phyloP scores from a whole-genome alignment of 2,797 vertebrate genomes.

The Sciaenops ocellatus region DNA sequence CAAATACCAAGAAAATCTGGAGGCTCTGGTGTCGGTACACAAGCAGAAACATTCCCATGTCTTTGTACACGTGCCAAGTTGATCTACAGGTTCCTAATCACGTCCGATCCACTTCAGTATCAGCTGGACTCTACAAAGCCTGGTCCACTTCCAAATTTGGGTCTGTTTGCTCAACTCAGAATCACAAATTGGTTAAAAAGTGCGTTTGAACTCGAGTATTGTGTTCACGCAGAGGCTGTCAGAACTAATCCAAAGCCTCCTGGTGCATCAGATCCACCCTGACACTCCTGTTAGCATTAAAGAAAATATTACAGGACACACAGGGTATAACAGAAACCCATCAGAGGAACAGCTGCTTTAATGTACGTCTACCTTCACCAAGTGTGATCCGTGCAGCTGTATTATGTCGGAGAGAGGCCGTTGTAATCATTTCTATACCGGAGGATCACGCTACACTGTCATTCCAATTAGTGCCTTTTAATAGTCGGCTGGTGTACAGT shows the following conservation, averaged over 20 bases:
- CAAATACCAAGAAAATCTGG: background rate
- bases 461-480: constrained; percentile 16
- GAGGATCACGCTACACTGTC: background rate
- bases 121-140: background rate
- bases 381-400: background rate
- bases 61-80: background rate
- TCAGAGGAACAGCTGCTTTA: background rate
- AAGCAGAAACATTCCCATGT: background rate
- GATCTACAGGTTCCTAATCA: background rate
- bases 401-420: background rate
- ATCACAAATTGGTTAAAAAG: background rate
- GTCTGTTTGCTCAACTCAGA: background rate
- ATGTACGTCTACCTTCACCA: background rate
- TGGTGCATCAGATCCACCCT: constrained; percentile 1
- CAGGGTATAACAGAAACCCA: background rate
- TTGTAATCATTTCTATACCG: background rate
- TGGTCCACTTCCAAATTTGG: background rate
- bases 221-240: constrained; percentile 36
- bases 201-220: constrained; percentile 10
- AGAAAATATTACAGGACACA: background rate
- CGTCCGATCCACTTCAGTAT: background rate
- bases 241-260: constrained; percentile 8
- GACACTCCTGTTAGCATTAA: constrained; percentile 14
- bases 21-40: no score
- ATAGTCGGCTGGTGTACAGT: constrained; percentile 1